Evolutionary conservation across 2,113 vertebrate genomes (phyloP).

Genomic region (Salvelinus sp.): DNA sequence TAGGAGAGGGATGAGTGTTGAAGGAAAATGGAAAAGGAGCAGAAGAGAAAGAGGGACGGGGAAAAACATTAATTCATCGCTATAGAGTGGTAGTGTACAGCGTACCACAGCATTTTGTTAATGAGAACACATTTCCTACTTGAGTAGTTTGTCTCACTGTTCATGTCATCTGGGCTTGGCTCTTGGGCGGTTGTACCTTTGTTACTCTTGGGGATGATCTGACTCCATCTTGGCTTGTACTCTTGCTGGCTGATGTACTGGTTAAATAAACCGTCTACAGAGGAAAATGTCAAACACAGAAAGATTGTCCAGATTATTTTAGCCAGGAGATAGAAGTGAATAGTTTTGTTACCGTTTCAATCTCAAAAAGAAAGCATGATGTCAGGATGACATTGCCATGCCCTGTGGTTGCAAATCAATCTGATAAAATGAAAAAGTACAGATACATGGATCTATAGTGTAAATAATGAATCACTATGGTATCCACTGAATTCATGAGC

Average conservation of each 20-base stretch:
- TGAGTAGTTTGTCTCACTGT: constrained; percentile 59
- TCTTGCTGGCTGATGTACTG: constrained; percentile 98
- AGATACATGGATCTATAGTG: no score
- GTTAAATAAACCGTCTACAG: constrained; percentile 79
- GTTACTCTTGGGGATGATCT: constrained; percentile 96
- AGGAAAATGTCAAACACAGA: no score
- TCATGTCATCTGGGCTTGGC: constrained; percentile 62
- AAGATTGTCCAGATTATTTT: no score
- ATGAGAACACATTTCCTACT: not conserved
- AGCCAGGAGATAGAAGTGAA: no score
- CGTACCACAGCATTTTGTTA: not conserved
- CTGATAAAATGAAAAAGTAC: no score
- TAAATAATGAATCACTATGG: no score
- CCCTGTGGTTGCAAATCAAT: constrained; percentile 73
- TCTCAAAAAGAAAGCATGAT: no score
- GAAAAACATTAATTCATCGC: not conserved
- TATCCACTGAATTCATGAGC: no score
- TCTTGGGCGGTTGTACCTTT: constrained; percentile 84
- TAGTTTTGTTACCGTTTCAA: no score
- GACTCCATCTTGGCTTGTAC: constrained; percentile 40
- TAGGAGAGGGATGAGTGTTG: no score
- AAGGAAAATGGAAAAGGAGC: not conserved
- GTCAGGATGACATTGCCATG: no score
- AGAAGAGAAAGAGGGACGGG: not conserved
- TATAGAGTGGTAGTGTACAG: not conserved